phyloP scores from a whole-genome alignment of 2,113 vertebrate species.

The Ctenomys sociabilis region DNA sequence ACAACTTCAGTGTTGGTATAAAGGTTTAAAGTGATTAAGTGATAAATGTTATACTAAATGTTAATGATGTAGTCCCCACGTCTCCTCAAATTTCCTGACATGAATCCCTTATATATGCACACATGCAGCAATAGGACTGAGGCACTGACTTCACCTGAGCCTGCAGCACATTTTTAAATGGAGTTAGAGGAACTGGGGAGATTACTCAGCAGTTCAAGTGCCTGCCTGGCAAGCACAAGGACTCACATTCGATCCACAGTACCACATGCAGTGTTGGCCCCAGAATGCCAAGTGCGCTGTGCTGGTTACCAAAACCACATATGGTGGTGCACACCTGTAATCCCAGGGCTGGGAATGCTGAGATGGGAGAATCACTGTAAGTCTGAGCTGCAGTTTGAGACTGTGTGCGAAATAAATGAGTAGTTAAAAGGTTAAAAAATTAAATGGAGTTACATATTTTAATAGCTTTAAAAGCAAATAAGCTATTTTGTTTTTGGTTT shows the following conservation, averaged over 20 bases:
- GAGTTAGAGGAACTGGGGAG: background rate
- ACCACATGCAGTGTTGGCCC: no score
- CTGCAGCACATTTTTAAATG: background rate
- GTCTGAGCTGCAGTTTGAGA: no score
- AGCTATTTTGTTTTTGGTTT: background rate
- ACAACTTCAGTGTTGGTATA: background rate
- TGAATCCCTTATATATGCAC: background rate
- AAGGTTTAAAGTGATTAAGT: background rate
- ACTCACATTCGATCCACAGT: no score
- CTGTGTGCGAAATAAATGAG: no score
- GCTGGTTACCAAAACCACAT: no score
- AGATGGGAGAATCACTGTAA: no score
- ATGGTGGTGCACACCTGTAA: no score
- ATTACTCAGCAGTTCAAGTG: no score
- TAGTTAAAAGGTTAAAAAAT: background rate
- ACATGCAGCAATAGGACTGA: background rate
- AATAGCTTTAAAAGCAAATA: background rate
- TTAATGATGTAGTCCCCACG: background rate
- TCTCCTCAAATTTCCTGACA: background rate
- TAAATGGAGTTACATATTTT: constrained; percentile 26
- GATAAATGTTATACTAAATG: background rate
- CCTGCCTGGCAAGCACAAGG: no score
- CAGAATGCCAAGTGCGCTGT: no score
- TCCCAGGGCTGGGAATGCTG: no score
- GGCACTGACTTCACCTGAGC: background rate